Base-by-base conservation (phyloP, 2,113 vertebrate genomes). In the Hystrix brachyura region DNA sequence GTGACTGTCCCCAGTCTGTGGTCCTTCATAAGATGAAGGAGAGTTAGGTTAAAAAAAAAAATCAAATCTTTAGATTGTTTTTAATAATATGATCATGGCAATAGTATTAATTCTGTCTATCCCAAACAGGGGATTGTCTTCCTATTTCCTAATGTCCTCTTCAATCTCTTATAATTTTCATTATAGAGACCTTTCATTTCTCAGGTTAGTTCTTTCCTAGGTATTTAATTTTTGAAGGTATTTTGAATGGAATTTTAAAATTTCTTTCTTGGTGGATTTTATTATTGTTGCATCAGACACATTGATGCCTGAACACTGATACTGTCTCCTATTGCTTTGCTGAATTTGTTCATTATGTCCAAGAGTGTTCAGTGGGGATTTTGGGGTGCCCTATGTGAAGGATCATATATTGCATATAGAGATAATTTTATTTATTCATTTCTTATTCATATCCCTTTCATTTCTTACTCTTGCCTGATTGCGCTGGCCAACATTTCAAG, bases 11-110 rank as follows among this genome's bases (percentile, higher is more conserved):
- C 29, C 12, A 29, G 4, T 8, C 4, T 60, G 4, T 1, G 12
- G n/a, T 29, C 29, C 3, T n/a, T 11, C 76, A 57, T 7, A 48
- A 21, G 6, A 0, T 60, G 0, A 14, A 38, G 13, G 0, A 19
- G n/a, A n/a, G 10, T 90, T 32, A 85, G 21, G 34, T 25, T 13
- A 12, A 64, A 27, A 72, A 25, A 55, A 48, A 46, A 74, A 46
- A 43, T 12, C 19, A n/a, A 43, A 71, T 12, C 32, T 67, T 4
- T 10, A 38, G n/a, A 21, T 38, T 71, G n/a, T 4, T 71, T 38
- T 71, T 71, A 21, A 71, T 71, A 19, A 38, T 71, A 71, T 18
- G 18, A n/a, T 71, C 67, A 19, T 21, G 38, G 18, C 38, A 38
- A 38, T n/a, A 17, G 67, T 69, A n/a, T 29, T 19, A 19, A 18